A percentile compares a stretch with the other conserved stretches of the same genome.
Conservation (phyloP, 1,140 invertebrate genomes). For the Drosophila orena region DNA sequence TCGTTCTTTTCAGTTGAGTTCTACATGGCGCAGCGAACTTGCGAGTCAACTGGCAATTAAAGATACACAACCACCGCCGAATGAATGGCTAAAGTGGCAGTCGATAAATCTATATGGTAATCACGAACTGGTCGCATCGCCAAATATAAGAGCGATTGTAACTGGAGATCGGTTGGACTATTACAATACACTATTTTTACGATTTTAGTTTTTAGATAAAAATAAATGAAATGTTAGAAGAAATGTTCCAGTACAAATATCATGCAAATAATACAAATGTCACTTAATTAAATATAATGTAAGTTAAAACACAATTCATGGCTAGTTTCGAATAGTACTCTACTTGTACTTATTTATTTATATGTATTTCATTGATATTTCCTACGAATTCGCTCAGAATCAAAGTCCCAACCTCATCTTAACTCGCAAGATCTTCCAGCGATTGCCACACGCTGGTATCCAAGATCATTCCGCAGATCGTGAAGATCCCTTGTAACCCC, state of each 20-base stretch:
- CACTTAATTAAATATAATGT: too few species aligned
- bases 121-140: slow-evolving; percentile 34
- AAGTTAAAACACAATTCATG: too few species aligned
- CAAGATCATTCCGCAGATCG: slow-evolving; percentile 28
- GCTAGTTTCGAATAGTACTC: too few species aligned
- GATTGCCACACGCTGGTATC: slow-evolving; percentile 42
- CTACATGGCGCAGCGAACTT: slow-evolving; percentile 46
- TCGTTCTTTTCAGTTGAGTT: slow-evolving; percentile 50
- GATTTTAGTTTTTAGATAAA: background rate
- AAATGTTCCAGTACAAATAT: background rate
- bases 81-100: slow-evolving; percentile 33
- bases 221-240: too few species aligned
- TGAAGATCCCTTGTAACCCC: slow-evolving; percentile 15
- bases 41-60: slow-evolving; percentile 40
- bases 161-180: background rate
- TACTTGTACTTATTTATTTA: too few species aligned
- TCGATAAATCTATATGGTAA: slow-evolving; percentile 46
- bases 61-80: slow-evolving; percentile 26
- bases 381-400: background rate
- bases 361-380: too few species aligned
- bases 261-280: too few species aligned
- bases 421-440: slow-evolving; percentile 1
- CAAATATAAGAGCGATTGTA: slow-evolving; percentile 6
- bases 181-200: background rate
- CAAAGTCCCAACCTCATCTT: slow-evolving; percentile 1